Evolutionary conservation across 2,113 vertebrate genomes (phyloP).

Genomic region (Puntigrus tetrazona): DNA sequence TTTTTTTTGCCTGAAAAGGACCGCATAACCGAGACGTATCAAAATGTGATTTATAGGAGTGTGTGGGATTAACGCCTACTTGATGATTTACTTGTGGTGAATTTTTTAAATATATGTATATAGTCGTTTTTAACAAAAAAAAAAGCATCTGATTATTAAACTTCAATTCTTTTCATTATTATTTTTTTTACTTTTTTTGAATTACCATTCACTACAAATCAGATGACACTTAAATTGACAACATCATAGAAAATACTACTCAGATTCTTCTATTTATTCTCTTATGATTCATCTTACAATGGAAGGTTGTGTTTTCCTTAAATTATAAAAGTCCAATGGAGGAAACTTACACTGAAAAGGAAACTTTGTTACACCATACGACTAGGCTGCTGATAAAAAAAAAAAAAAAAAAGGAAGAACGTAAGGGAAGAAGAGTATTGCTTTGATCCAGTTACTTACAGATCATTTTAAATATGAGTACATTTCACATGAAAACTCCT

Average conservation of each 20-base stretch:
- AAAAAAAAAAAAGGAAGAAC: conserved; percentile 51
- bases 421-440: conserved; percentile 57
- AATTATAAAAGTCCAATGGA: conserved; percentile 74
- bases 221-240: neutral
- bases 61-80: too few species aligned
- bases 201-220: neutral
- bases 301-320: conserved; percentile 71
- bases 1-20: too few species aligned
- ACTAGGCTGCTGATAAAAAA: conserved; percentile 59
- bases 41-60: too few species aligned
- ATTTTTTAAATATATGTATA: too few species aligned
- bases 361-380: conserved; percentile 63
- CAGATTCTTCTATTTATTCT: conserved; percentile 73
- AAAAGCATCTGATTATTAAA: too few species aligned
- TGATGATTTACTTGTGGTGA: too few species aligned
- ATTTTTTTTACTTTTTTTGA: too few species aligned
- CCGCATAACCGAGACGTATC: too few species aligned
- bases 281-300: conserved; percentile 70
- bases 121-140: too few species aligned
- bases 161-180: neutral
- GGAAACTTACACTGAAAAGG: conserved; percentile 55
- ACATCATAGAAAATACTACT: conserved; percentile 41
- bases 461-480: conserved; percentile 66
- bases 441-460: conserved; percentile 62
- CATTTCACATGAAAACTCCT: conserved; percentile 58